These are phyloP conservation scores for Pampus argenteus DNA, from an alignment of 2,797 vertebrate species.

Conservation along the genomic window DNA sequence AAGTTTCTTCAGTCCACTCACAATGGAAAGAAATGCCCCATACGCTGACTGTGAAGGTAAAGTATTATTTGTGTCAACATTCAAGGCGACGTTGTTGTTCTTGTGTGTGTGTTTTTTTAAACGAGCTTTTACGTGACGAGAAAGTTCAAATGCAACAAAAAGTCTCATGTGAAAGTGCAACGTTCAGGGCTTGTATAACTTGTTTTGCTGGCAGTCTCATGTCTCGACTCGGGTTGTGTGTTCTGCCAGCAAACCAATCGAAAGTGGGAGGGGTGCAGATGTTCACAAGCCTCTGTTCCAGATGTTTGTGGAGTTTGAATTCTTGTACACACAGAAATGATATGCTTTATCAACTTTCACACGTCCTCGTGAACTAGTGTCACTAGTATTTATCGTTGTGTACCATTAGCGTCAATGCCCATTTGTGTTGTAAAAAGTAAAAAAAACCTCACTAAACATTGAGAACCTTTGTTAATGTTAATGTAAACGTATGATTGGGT, in stretches of 20 bases:
- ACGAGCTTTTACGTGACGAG: neutral
- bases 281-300: slow-evolving; percentile 77
- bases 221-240: slow-evolving; percentile 62
- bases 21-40: slow-evolving; percentile 79
- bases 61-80: slow-evolving; percentile 25
- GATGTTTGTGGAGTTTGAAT: slow-evolving; percentile 79
- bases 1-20: slow-evolving; percentile 78
- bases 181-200: slow-evolving; percentile 82
- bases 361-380: neutral
- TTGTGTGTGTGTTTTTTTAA: neutral
- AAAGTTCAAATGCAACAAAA: neutral
- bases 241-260: slow-evolving; percentile 81
- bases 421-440: slow-evolving; percentile 1
- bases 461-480: neutral
- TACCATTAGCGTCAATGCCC: neutral
- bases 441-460: too few relatives aligned
- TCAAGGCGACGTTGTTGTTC: slow-evolving; percentile 2
- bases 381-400: neutral
- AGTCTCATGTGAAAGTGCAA: slow-evolving; percentile 36
- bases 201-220: slow-evolving; percentile 83
- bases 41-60: slow-evolving; percentile 80
- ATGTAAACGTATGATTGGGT: neutral
- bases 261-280: slow-evolving; percentile 86
- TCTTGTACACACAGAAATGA: slow-evolving; percentile 44
- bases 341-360: slow-evolving; percentile 34